Percentiles rank a stretch among this genome's conserved stretches.
Evolutionary conservation across 2,888 invertebrate genomes (phyloP).

Genomic region (Chymomyza amoena): DNA sequence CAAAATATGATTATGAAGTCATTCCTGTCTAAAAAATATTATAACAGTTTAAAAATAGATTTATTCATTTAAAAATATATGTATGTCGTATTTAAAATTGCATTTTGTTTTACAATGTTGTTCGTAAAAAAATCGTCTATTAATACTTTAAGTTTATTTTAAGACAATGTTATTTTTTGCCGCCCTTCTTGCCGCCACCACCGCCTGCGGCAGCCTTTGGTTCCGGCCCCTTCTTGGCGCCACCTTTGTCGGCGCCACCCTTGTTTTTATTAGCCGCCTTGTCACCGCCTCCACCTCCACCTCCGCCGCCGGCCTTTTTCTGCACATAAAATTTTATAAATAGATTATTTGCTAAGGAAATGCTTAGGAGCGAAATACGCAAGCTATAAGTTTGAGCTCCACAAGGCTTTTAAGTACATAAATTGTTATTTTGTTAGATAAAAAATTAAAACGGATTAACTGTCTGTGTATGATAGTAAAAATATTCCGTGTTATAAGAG

Average conservation of each 20-base stretch:
- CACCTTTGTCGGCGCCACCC: constrained; percentile 55
- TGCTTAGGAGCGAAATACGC: too few relatives aligned
- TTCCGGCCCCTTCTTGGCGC: constrained; percentile 69
- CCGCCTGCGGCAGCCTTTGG: constrained; percentile 61
- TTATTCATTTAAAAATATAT: background rate
- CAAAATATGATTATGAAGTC: too few relatives aligned
- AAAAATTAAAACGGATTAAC: too few relatives aligned
- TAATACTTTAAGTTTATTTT: constrained; percentile 30
- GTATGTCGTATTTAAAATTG: constrained; percentile 3
- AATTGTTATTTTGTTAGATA: too few relatives aligned
- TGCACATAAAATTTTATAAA: constrained; percentile 37
- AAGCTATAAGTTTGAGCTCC: too few relatives aligned
- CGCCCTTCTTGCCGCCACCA: constrained; percentile 75
- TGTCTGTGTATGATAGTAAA: too few relatives aligned
- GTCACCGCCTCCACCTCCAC: constrained; percentile 40
- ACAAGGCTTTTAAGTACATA: too few relatives aligned
- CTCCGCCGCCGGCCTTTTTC: constrained; percentile 63
- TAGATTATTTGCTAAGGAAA: background rate
- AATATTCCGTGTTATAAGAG: too few relatives aligned
- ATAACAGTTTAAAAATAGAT: too few relatives aligned
- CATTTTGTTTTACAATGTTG: background rate
- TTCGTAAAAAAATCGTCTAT: background rate
- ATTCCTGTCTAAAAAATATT: background rate
- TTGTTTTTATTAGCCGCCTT: constrained; percentile 60
- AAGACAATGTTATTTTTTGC: constrained; percentile 71